Conservation (phyloP, 2,797 vertebrate species). For the Poecilia picta region DNA sequence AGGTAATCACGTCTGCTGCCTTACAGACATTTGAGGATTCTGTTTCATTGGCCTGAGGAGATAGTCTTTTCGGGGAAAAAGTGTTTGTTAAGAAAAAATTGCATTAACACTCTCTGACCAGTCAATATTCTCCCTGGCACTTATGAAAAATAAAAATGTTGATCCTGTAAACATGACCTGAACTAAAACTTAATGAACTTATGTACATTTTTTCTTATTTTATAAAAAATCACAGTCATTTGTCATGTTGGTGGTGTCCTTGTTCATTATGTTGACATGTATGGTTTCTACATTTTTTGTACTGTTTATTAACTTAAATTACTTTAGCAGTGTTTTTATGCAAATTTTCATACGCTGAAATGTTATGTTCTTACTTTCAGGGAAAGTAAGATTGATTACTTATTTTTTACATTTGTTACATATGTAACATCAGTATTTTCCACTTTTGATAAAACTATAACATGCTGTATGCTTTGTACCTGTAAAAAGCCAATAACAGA, state of each 20-base stretch:
- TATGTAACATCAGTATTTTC: slow-evolving; percentile 99
- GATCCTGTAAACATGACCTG: slow-evolving; percentile 68
- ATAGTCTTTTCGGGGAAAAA: slow-evolving; percentile 23
- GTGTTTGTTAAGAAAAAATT: slow-evolving; percentile 41
- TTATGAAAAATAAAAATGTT: slow-evolving; percentile 64
- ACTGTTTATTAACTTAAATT: slow-evolving; percentile 93
- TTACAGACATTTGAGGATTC: slow-evolving; percentile 82
- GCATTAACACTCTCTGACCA: slow-evolving; percentile 57
- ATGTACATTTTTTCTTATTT: slow-evolving; percentile 79
- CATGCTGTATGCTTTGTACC: slow-evolving; percentile 99
- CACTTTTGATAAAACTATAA: slow-evolving; percentile 99
- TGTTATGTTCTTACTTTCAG: slow-evolving; percentile 96
- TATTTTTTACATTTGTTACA: slow-evolving; percentile 99
- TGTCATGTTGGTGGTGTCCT: slow-evolving; percentile 63
- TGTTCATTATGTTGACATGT: slow-evolving; percentile 80
- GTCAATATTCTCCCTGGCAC: slow-evolving; percentile 63
- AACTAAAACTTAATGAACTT: slow-evolving; percentile 76
- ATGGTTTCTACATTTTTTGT: slow-evolving; percentile 88
- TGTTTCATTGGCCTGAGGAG: slow-evolving; percentile 47
- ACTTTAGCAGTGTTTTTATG: slow-evolving; percentile 96
- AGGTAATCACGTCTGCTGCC: slow-evolving; percentile 71
- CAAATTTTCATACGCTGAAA: slow-evolving; percentile 98
- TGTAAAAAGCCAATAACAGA: slow-evolving; percentile 99
- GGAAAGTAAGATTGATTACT: slow-evolving; percentile 97
- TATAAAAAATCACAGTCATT: slow-evolving; percentile 75